Conservation (phyloP, 2,797 vertebrate species). For the Hirundo rustica region DNA sequence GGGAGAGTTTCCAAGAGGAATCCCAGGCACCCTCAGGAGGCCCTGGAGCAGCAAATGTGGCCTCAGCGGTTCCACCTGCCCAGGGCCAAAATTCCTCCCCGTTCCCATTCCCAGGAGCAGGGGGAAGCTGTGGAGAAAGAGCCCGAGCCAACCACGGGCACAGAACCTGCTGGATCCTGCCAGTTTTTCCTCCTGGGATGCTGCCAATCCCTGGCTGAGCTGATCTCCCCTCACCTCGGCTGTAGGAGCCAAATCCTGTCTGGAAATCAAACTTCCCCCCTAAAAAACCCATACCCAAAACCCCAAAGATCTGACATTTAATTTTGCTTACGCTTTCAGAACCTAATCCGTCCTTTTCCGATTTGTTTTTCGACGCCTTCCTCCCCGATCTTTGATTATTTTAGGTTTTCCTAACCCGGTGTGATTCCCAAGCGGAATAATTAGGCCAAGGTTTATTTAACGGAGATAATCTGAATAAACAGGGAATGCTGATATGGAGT, state of each 20-base stretch:
- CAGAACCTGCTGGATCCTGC: not conserved
- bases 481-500: not conserved
- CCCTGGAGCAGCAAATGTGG: not conserved
- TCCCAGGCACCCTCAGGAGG: not conserved
- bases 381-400: not conserved
- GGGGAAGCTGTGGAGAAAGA: not conserved
- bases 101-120: not conserved
- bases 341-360: rapidly evolving
- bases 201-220: not conserved
- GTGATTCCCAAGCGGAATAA: not conserved
- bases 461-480: not conserved
- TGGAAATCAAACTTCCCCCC: not conserved
- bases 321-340: not conserved
- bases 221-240: not conserved
- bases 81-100: not conserved
- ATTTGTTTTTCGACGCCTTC: not conserved
- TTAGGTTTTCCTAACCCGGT: not conserved
- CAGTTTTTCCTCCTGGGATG: not conserved
- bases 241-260: not conserved
- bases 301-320: not conserved
- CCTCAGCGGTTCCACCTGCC: not conserved
- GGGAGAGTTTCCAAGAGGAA: not conserved
- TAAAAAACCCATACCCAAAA: too few relatives aligned
- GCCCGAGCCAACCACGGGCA: not conserved
- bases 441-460: slow-evolving; percentile 12